Evolutionary conservation across 1,140 invertebrate genomes (phyloP), one percentile per base, ranked within the genome.

Genomic region (Drosophila fuyamai): DNA sequence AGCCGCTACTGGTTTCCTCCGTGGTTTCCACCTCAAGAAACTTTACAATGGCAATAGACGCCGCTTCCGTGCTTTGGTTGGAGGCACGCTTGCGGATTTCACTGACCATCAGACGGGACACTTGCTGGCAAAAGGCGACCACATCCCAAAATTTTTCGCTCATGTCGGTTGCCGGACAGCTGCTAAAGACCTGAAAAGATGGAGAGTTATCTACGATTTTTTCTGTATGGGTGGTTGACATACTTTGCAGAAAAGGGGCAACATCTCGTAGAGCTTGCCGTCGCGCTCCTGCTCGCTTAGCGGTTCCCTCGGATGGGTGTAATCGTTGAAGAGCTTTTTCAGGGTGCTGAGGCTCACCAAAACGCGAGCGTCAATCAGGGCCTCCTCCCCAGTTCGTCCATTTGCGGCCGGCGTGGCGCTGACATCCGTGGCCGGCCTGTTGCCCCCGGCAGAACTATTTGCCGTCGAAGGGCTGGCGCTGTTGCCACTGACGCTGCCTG

Each of bases 171-270:
- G 97, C 96, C 43, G 97, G 96, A 92, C 96, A 96, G 78, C 96
- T 96, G 60, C 97, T 97, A 94, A 98, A 98, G 50, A 98, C 97
- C 97, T 98, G 74, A 8, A 68, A 43, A 1, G n/a, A 14, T 14
- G 2, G 4, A 12, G 29, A 50, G 1, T n/a, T 12, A 79, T 8
- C 5, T 5, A 0, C 13, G 1, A 35, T 32, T 2, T 2, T 13
- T 0, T 1, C 5, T 8, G 12, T 0, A 16, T 7, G 12, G 7
- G 35, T 3, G 0, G 7, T 16, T 38, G 0, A 27, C 38, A 93
- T 94, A 99, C 98, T 95, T 99, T 99, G 93, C 97, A 98, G 93
- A 99, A 99, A 9, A 99, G 94, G 44, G 98, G 98, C 81, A 99
- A 94, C 97, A 99, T 99, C 93, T 98, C 98, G 93, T 99, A 99